Conservation (phyloP, 1,140 invertebrate genomes). For the Heliconius hermathena region DNA sequence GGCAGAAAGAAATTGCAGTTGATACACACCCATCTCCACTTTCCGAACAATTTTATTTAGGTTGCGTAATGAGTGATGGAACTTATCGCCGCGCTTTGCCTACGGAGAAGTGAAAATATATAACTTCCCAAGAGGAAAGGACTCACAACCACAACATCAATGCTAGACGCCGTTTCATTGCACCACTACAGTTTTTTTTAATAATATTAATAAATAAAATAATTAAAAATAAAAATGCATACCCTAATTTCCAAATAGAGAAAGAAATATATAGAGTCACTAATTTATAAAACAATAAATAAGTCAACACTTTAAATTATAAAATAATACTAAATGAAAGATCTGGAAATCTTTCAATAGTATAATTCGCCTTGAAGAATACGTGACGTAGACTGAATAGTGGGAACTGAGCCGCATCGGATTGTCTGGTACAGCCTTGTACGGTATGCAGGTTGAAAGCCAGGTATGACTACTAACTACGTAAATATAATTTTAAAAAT, state of each 20-base stretch:
- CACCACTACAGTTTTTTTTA: too few species aligned
- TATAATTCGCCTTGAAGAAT: not conserved
- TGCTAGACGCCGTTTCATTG: too few species aligned
- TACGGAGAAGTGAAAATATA: too few species aligned
- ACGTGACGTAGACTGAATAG: not conserved
- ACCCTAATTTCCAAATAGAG: not conserved
- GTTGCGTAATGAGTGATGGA: too few species aligned
- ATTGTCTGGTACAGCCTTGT: not conserved
- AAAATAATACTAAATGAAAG: slow-evolving; percentile 8
- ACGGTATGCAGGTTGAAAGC: not conserved
- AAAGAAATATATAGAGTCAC: not conserved
- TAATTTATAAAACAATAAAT: not conserved
- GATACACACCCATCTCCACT: too few species aligned
- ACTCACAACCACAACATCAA: too few species aligned
- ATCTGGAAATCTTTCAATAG: not conserved
- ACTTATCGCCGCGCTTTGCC: too few species aligned
- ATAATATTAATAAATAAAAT: too few species aligned
- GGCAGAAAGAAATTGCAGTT: too few species aligned
- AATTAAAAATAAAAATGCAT: not conserved
- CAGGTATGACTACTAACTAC: not conserved
- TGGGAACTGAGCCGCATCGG: not conserved
- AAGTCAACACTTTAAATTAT: slow-evolving; percentile 2
- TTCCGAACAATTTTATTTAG: too few species aligned
- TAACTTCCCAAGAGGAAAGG: too few species aligned
- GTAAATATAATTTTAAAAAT: too few species aligned